phyloP scores from a whole-genome alignment of 2,888 invertebrate genomes.

The Meteorus cinctellus region DNA sequence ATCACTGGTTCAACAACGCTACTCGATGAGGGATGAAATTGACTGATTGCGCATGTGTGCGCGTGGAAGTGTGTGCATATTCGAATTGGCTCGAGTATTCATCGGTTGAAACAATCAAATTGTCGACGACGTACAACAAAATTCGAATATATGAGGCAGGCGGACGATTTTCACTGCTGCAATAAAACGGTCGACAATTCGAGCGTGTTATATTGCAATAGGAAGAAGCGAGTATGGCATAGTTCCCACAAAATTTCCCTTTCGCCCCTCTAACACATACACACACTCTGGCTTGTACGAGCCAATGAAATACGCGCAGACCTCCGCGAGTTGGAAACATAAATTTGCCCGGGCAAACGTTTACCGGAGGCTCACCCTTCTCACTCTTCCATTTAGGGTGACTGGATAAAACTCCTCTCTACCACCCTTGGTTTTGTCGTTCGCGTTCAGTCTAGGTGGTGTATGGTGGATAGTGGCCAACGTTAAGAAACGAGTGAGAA shows the following conservation, averaged over 20 bases:
- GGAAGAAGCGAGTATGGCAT: constrained; percentile 55
- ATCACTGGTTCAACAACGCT: not conserved
- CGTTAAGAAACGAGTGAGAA: constrained; percentile 35
- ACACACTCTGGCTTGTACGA: constrained; percentile 24
- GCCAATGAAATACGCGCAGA: constrained; percentile 55
- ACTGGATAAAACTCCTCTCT: constrained; percentile 32
- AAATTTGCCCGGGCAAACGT: constrained; percentile 56
- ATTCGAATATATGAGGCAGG: constrained; percentile 28
- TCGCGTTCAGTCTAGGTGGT: not conserved
- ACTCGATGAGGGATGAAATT: not conserved
- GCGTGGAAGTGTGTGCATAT: not conserved
- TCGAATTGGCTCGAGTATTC: not conserved
- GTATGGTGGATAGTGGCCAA: not conserved
- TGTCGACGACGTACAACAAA: constrained; percentile 24
- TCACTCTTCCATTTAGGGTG: not conserved
- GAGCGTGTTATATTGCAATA: constrained; percentile 54
- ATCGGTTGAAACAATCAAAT: constrained; percentile 31
- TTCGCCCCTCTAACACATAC: constrained; percentile 22
- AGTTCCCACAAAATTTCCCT: constrained; percentile 51
- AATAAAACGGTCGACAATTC: constrained; percentile 57
- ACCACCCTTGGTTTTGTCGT: constrained; percentile 34
- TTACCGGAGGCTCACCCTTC: constrained; percentile 50
- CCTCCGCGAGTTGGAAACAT: constrained; percentile 55
- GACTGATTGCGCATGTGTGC: constrained; percentile 8
- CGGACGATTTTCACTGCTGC: constrained; percentile 45